These are phyloP conservation scores for Hesperia comma DNA, from an alignment of 2,888 invertebrate genomes.

Conservation along the genomic window DNA sequence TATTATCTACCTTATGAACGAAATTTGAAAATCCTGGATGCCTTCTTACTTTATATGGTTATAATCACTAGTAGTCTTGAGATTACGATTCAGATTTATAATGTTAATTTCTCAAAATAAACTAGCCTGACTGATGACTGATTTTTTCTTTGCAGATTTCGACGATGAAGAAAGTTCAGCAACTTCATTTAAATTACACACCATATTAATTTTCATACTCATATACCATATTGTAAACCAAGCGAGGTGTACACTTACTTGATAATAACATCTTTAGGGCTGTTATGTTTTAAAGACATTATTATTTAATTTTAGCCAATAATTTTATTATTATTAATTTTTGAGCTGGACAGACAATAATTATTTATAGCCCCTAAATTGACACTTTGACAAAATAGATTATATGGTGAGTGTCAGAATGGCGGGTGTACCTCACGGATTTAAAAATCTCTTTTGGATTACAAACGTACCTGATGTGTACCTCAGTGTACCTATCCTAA, in stretches of 20 bases:
- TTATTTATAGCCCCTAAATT: slow-evolving; percentile 14
- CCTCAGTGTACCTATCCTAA: too few species aligned
- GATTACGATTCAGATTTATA: too few species aligned
- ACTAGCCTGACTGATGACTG: slow-evolving; percentile 9
- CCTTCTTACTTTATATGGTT: too few species aligned
- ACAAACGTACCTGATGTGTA: too few species aligned
- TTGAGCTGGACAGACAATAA: slow-evolving; percentile 71
- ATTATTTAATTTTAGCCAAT: slow-evolving; percentile 26
- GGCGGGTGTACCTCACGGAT: too few species aligned
- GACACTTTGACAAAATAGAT: neutral
- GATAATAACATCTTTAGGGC: slow-evolving; percentile 49
- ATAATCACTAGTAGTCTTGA: too few species aligned
- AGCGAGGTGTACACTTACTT: slow-evolving; percentile 54
- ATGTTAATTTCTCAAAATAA: too few species aligned
- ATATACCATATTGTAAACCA: slow-evolving; percentile 54
- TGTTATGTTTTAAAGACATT: slow-evolving; percentile 26
- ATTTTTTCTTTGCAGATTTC: slow-evolving; percentile 60
- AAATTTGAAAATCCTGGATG: too few species aligned
- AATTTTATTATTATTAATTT: slow-evolving; percentile 43
- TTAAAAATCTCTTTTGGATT: too few species aligned
- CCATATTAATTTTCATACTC: slow-evolving; percentile 48
- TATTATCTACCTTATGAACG: too few species aligned
- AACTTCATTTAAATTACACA: slow-evolving; percentile 49
- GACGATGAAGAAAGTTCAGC: slow-evolving; percentile 64
- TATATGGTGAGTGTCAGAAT: too few species aligned